Base-by-base conservation (phyloP, 2,113 vertebrate genomes). In the Lophotis ruficrista region DNA sequence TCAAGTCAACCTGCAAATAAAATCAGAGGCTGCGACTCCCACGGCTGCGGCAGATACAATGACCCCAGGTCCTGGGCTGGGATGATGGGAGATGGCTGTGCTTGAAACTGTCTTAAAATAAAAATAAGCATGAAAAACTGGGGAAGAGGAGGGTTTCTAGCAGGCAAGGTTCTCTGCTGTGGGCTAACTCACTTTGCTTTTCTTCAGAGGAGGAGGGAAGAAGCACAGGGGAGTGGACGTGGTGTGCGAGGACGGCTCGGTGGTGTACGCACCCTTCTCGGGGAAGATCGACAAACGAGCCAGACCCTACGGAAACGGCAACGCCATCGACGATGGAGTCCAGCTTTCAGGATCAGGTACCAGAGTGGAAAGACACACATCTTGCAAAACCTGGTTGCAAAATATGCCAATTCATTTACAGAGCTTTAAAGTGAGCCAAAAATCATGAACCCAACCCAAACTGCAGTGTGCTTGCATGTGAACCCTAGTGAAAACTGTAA, bases 221-320 rank as follows among this genome's bases (percentile, higher is more conserved):
- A 71, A 15, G 56, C 98, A 98, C 72, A 24, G 20, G 30, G 98
- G 98, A 12, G 95, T 98, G 85, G 98, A 98, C 8, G 78, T 98
- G 41, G 76, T 94, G 54, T 98, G 98, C 4, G 5, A 75, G 12
- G 98, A 98, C 4, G 97, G 98, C 31, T 87, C 96, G 2, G 87
- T 50, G 2, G 97, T 98, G 54, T 90, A 86, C 4, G 95, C 98
- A 11, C 98, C 98, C 18, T 98, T 98, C 90, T 84, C 95, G 0
- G 98, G 97, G 48, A 92, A 6, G 13, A 88, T 98, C 24, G 8
- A 85, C 25, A 86, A 83, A 10, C 94, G 76, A 51, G 85, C 88
- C 38, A 95, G 62, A 47, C 97, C 98, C n/a, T 98, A 96, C 6
- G 62, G 68, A 9, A 91, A 92, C 2, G 76, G 85, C 24, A 97